These are phyloP conservation scores for Parochlus steinenii DNA, from an alignment of 2,888 invertebrate species.

Conservation along the genomic window DNA sequence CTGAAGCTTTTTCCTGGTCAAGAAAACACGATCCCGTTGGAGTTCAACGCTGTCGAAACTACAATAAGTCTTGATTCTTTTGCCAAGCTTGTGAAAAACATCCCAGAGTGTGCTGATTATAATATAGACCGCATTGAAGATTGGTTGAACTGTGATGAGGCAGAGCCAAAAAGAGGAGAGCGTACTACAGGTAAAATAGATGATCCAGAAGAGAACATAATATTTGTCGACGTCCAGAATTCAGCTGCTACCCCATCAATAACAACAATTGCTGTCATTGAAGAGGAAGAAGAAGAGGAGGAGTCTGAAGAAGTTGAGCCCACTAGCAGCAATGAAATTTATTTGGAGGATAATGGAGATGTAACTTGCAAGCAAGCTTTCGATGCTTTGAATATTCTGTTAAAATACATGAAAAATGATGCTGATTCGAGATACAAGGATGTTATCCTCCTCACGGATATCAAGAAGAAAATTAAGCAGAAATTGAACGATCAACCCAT, in stretches of 20 bases:
- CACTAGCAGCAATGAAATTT: too few relatives aligned
- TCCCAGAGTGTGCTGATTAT: slow-evolving; percentile 4
- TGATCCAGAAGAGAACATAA: slow-evolving; percentile 3
- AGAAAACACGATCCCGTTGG: not conserved
- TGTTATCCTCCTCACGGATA: slow-evolving; percentile 4
- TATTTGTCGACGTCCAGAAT: not conserved
- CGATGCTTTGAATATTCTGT: slow-evolving; percentile 3
- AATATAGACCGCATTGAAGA: slow-evolving; percentile 5
- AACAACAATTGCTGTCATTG: slow-evolving; percentile 2
- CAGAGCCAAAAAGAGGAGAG: slow-evolving; percentile 11
- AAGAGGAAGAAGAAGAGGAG: slow-evolving; percentile 3
- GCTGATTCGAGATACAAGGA: slow-evolving; percentile 7
- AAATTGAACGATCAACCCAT: slow-evolving; percentile 1
- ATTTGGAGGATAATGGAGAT: slow-evolving; percentile 3
- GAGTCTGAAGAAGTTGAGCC: not conserved
- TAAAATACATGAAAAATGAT: slow-evolving; percentile 11
- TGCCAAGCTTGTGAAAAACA: slow-evolving; percentile 1
- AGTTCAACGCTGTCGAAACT: not conserved
- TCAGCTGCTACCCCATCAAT: slow-evolving; percentile 3
- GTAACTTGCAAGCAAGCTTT: slow-evolving; percentile 10
- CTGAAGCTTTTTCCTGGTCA: slow-evolving; percentile 5
- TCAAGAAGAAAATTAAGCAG: slow-evolving; percentile 5
- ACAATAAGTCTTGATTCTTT: not conserved
- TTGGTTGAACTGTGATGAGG: slow-evolving; percentile 10
- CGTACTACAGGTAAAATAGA: too few relatives aligned